A percentile compares a stretch with the other conserved stretches of the same genome.
Evolutionary conservation across 2,888 invertebrate species (phyloP).

Genomic region (Drosophila mercatorum): DNA sequence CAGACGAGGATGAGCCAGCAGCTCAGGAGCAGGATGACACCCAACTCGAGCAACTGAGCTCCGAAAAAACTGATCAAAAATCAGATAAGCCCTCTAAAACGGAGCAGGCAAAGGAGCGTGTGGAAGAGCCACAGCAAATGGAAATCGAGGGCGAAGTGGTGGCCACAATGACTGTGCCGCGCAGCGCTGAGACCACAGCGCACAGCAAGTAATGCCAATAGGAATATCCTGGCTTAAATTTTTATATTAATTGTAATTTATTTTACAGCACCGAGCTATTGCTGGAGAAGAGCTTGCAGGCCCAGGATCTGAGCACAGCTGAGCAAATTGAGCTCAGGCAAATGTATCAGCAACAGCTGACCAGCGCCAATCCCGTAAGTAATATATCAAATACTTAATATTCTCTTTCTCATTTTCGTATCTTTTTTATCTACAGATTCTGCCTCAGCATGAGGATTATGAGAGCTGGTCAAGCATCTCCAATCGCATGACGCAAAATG

Average conservation of each 20-base stretch:
- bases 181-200: constrained; percentile 90
- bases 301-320: constrained; percentile 74
- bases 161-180: constrained; percentile 88
- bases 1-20: constrained; percentile 85
- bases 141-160: constrained; percentile 91
- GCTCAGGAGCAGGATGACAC: constrained; percentile 52
- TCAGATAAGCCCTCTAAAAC: constrained; percentile 82
- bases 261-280: constrained; percentile 77
- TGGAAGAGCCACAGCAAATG: constrained; percentile 85
- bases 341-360: constrained; percentile 81
- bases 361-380: constrained; percentile 72
- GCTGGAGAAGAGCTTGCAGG: constrained; percentile 70
- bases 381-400: neutral
- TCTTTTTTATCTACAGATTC: constrained; percentile 37
- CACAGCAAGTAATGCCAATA: constrained; percentile 88
- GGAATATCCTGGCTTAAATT: no score
- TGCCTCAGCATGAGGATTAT: constrained; percentile 79
- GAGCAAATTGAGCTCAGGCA: constrained; percentile 81
- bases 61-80: constrained; percentile 85
- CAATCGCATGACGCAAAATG: constrained; percentile 86
- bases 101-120: constrained; percentile 85
- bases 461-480: constrained; percentile 84
- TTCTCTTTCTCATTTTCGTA: neutral
- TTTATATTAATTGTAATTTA: neutral
- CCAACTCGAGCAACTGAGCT: constrained; percentile 81